Percentiles rank a stretch among this genome's conserved stretches.
Conservation (phyloP, 1,140 invertebrate genomes). For the Lasioglossum albipes region DNA sequence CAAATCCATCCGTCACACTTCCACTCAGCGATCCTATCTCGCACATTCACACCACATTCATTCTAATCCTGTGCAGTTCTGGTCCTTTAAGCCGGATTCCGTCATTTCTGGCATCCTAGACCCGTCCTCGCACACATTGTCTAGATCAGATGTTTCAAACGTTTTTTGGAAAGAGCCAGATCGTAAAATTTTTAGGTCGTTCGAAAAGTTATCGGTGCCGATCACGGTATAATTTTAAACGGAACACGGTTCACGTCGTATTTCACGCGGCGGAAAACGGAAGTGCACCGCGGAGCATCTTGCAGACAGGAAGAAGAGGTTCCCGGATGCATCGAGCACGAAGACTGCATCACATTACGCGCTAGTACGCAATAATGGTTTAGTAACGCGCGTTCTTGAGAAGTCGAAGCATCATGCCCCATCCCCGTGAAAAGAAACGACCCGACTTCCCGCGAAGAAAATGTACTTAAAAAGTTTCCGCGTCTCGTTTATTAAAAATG, state of each 20-base stretch:
- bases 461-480: conserved; percentile 72
- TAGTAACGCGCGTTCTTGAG: conserved; percentile 61
- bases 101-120: no score
- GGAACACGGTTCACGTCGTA: conserved; percentile 13
- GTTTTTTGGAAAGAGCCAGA: no score
- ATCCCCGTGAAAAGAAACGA: conserved; percentile 30
- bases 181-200: no score
- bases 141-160: no score
- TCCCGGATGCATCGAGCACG: conserved; percentile 42
- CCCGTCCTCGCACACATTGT: no score
- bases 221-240: conserved; percentile 27
- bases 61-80: no score
- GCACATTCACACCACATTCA: no score
- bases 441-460: conserved; percentile 38
- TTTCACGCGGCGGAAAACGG: conserved; percentile 1
- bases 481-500: conserved; percentile 72
- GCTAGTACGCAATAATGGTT: conserved; percentile 56
- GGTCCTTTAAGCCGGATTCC: no score
- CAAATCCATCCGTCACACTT: no score
- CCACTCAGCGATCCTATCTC: no score
- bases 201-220: background rate
- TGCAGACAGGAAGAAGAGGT: background rate
- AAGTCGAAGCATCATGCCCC: conserved; percentile 42
- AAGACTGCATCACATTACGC: conserved; percentile 62
- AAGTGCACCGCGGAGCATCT: background rate